These are phyloP conservation scores for Eidolon helvum DNA, from an alignment of 2,113 vertebrate species.

Conservation along the genomic window DNA sequence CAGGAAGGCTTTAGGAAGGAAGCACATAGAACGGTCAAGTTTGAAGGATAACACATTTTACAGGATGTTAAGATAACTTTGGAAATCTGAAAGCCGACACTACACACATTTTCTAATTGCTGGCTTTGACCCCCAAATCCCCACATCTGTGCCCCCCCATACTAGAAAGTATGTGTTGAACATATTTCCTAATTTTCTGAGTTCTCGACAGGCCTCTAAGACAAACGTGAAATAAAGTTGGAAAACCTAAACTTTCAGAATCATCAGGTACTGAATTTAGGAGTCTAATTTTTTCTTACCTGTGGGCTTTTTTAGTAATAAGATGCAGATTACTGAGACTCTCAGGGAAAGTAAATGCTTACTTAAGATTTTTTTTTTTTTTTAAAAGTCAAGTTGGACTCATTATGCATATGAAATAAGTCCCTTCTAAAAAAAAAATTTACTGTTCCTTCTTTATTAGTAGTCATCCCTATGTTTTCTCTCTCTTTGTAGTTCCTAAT, in stretches of 20 bases:
- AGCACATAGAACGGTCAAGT: neutral
- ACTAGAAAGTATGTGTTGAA: neutral
- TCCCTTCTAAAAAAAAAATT: neutral
- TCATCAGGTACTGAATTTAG: neutral
- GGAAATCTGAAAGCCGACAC: neutral
- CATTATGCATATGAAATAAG: neutral
- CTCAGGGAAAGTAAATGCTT: constrained; percentile 27
- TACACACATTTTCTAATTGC: neutral
- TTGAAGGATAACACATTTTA: neutral
- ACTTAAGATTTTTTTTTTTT: neutral
- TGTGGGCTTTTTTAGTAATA: constrained; percentile 47
- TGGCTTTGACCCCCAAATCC: neutral
- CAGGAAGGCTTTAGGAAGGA: constrained; percentile 59
- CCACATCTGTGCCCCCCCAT: neutral
- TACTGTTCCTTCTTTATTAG: neutral
- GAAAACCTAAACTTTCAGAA: constrained; percentile 14
- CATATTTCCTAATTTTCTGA: neutral
- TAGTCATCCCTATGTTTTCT: neutral
- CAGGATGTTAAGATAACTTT: neutral
- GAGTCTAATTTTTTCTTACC: constrained; percentile 42
- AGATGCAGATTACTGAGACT: constrained; percentile 30
- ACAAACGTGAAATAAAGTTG: constrained; percentile 29
- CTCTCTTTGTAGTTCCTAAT: neutral
- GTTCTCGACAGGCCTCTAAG: constrained; percentile 5
- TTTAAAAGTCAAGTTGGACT: neutral